Evolutionary conservation across 2,888 invertebrate species (phyloP).

Genomic region (Vesta saturnalis): DNA sequence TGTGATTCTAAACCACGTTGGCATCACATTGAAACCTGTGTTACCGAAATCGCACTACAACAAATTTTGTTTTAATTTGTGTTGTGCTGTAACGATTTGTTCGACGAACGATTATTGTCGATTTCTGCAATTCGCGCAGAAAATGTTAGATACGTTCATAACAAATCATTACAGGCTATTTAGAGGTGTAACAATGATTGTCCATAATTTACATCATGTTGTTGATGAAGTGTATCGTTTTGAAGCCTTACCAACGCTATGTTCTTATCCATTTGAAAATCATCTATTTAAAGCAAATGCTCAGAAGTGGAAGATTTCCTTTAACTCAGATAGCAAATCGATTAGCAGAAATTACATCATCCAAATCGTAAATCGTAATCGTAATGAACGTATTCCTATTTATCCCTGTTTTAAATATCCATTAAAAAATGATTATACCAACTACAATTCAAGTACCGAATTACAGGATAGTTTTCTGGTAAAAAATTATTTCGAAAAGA

Average conservation of each 20-base stretch:
- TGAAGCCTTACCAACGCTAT: too few relatives aligned
- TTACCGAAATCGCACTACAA: neutral
- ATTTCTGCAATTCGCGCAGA: neutral
- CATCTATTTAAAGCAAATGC: too few relatives aligned
- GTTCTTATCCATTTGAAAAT: too few relatives aligned
- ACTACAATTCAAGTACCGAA: neutral
- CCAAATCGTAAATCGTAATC: neutral
- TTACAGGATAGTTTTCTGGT: neutral
- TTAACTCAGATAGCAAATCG: neutral
- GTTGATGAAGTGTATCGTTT: neutral
- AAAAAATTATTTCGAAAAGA: neutral
- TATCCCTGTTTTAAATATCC: neutral
- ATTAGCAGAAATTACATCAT: neutral
- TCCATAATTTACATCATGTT: neutral
- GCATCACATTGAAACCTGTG: neutral
- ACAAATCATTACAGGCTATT: neutral
- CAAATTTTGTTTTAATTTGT: neutral
- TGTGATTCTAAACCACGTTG: neutral
- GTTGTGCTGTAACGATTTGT: neutral
- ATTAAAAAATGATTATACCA: too few relatives aligned
- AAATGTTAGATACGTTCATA: neutral
- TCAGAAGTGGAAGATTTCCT: neutral
- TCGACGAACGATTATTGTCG: neutral
- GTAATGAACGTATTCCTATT: neutral
- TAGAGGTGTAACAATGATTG: neutral